Evolutionary conservation across 2,888 invertebrate genomes (phyloP).

Genomic region (Lepetodrilus schrolli): DNA sequence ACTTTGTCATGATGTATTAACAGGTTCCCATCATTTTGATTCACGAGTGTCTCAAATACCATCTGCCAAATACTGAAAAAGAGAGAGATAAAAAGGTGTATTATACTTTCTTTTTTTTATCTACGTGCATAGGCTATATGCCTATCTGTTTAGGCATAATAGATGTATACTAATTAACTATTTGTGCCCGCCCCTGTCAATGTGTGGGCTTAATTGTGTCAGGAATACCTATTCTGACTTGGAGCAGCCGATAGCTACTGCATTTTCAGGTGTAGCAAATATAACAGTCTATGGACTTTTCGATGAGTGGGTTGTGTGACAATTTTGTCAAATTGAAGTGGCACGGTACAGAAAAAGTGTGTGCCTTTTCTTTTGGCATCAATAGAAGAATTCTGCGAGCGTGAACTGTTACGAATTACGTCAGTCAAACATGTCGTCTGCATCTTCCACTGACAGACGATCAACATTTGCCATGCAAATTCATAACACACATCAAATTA

Average conservation of each 20-base stretch:
- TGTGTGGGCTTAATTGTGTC: too few species aligned
- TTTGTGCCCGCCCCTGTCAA: too few species aligned
- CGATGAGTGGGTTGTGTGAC: background rate
- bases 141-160: too few species aligned
- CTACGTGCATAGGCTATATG: too few species aligned
- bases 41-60: too few species aligned
- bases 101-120: too few species aligned
- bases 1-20: too few species aligned
- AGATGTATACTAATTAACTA: too few species aligned
- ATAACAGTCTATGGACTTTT: background rate
- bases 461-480: constrained; percentile 12
- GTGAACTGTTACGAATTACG: constrained; percentile 13
- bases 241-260: background rate
- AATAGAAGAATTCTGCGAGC: background rate
- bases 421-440: constrained; percentile 9
- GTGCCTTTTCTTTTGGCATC: background rate
- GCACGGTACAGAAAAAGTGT: background rate
- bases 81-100: too few species aligned
- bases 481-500: constrained; percentile 23
- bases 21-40: too few species aligned
- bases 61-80: too few species aligned
- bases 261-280: background rate
- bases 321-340: background rate
- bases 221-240: too few species aligned
- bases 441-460: background rate